Conservation (phyloP, 1,140 invertebrate species). For the Delia radicum region DNA sequence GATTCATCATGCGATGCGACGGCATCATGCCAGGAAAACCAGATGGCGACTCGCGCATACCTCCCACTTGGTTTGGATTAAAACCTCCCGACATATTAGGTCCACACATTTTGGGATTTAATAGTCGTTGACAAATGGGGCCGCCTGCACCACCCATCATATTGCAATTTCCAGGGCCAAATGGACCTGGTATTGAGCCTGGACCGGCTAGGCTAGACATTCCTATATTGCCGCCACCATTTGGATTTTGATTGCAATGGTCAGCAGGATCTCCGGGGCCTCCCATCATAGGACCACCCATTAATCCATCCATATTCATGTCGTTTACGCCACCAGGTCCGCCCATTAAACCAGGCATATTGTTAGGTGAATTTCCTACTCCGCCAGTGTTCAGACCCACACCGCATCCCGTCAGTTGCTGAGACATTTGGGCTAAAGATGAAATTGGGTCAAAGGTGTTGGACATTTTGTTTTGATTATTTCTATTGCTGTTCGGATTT, state of each 20-base stretch:
- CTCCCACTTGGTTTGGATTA: conserved; percentile 5
- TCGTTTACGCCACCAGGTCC: conserved; percentile 37
- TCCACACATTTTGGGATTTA: conserved; percentile 57
- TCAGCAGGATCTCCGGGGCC: conserved; percentile 42
- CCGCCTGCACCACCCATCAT: conserved; percentile 34
- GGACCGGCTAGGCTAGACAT: conserved; percentile 43
- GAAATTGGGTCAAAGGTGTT: conserved; percentile 88
- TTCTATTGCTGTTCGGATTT: conserved; percentile 72
- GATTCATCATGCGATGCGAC: conserved; percentile 56
- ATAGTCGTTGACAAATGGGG: conserved; percentile 42
- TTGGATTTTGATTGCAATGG: conserved; percentile 33
- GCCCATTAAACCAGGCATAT: conserved; percentile 35
- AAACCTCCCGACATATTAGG: conserved; percentile 55
- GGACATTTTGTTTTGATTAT: conserved; percentile 59
- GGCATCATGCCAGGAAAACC: conserved; percentile 56
- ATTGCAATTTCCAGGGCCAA: conserved; percentile 30
- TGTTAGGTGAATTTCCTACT: conserved; percentile 38
- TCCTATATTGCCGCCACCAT: conserved; percentile 34
- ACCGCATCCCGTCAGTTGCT: conserved; percentile 76
- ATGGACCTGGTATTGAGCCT: not conserved
- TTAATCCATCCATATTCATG: conserved; percentile 10
- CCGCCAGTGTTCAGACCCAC: conserved; percentile 57
- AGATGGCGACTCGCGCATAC: conserved; percentile 57
- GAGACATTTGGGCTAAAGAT: conserved; percentile 91
- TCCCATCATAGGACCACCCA: conserved; percentile 48